Base-by-base conservation (phyloP, 2,797 vertebrate genomes). In the Arctocebus calabarensis region DNA sequence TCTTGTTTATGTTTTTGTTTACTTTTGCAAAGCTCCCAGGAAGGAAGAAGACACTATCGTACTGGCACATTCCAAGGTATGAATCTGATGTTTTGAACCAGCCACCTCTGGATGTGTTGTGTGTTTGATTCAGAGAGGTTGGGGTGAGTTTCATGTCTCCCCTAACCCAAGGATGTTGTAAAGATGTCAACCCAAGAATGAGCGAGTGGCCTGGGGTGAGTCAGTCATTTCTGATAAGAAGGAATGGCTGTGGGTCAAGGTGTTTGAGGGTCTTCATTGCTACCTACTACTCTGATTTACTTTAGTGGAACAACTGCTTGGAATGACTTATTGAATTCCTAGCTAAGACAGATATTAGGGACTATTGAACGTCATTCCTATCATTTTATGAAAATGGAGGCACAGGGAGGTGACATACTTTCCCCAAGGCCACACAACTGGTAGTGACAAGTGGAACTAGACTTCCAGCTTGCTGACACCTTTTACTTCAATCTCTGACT, bases 1-100 rank as follows among this genome's bases (percentile, higher is more conserved):
- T 87, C 64, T 91, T 81, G 27, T 81, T 75, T 82, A 34, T 84
- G 43, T 90, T 89, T 96, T 81, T 82, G 92, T 61, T 95, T 84
- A 40, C 64, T 16, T 93, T 73, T 94, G 29, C 37, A 74, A 52
- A 14, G 37, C 34, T 84, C 40, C 12, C 16, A 23, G 16, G 32
- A 29, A 95, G n/a, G n/a, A 94, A 66, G 43, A 64, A 61, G 73
- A 88, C 61, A 7, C 43, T 57, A 13, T 27, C n/a, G 3, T 32
- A 17, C 20, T 59, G 71, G 13, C 8, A 64, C 3, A 23, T n/a
- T 88, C 37, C 37, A 25, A 27, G 79, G 17, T 71, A 64, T 88
- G 45, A 71, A 83, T 22, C 23, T 88, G 37, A 55, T 75, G 29
- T 75, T 89, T 92, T 61, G 70, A 95, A 75, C 23, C 77, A 78